Conservation (phyloP, 2,113 vertebrate genomes). For the Pica pica region DNA sequence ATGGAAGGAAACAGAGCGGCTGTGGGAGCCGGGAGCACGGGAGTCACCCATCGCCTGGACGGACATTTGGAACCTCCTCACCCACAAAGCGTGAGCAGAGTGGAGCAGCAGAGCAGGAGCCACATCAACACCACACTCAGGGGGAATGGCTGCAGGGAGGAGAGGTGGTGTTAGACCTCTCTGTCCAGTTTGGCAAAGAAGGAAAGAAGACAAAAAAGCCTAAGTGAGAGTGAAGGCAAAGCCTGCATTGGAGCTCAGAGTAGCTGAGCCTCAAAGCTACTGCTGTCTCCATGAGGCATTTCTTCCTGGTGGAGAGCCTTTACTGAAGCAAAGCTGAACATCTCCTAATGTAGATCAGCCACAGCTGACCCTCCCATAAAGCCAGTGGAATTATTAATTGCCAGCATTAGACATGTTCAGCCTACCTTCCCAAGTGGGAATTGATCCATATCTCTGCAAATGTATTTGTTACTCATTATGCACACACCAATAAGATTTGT, state of each 20-base stretch:
- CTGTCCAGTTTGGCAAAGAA: neutral
- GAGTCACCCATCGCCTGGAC: neutral
- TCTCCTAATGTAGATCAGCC: neutral
- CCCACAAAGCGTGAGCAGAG: neutral
- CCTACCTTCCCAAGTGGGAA: neutral
- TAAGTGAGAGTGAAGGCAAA: neutral
- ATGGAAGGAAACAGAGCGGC: neutral
- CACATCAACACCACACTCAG: rapidly evolving
- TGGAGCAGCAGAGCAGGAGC: neutral
- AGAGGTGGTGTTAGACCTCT: neutral
- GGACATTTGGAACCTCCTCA: neutral
- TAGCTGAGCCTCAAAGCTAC: neutral
- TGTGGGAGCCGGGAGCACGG: neutral
- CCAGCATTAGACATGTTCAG: neutral
- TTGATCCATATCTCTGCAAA: constrained; percentile 16
- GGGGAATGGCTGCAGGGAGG: neutral
- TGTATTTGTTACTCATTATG: constrained; percentile 32
- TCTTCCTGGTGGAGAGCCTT: neutral
- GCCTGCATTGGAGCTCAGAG: neutral
- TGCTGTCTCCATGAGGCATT: neutral
- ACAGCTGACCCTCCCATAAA: neutral
- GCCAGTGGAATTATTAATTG: constrained; percentile 3
- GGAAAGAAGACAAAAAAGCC: neutral
- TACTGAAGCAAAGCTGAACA: neutral
- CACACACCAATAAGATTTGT: neutral